Percentiles rank a stretch among this genome's conserved stretches.
Conservation (phyloP, 2,797 vertebrate genomes). For the Enteromius afrohamiltoni region DNA sequence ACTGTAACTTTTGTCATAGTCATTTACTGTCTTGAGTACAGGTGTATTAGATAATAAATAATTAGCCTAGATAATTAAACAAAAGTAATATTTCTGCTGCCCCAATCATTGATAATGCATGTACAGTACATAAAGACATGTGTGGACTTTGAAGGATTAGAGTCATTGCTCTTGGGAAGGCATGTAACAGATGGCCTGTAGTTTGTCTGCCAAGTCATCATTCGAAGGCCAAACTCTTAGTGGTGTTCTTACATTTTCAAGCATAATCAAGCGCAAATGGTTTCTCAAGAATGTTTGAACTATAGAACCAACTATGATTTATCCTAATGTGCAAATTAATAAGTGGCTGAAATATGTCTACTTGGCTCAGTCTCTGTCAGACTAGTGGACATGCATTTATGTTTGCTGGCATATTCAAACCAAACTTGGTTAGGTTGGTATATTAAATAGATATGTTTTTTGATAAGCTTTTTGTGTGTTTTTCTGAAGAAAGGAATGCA, state of each 20-base stretch:
- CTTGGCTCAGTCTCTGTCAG: constrained; percentile 20
- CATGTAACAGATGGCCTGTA: constrained; percentile 29
- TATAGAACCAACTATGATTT: constrained; percentile 5
- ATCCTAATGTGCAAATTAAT: constrained; percentile 7
- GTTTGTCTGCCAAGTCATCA: constrained; percentile 9
- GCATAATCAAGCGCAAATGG: constrained; percentile 7
- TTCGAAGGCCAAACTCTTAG: constrained; percentile 20
- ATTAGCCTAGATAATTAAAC: neutral
- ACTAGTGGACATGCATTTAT: constrained; percentile 31
- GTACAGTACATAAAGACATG: neutral
- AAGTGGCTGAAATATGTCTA: constrained; percentile 14
- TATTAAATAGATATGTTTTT: neutral
- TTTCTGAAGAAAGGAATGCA: neutral
- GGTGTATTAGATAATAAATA: neutral
- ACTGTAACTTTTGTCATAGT: constrained; percentile 5
- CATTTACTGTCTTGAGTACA: neutral
- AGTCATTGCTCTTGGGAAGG: constrained; percentile 13
- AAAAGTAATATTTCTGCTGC: neutral
- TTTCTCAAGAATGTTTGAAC: constrained; percentile 1
- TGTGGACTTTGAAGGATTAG: neutral
- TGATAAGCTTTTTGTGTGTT: neutral
- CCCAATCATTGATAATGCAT: constrained; percentile 20
- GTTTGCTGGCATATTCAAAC: constrained; percentile 35
- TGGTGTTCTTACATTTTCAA: constrained; percentile 2
- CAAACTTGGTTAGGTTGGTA: constrained; percentile 1